phyloP scores from a whole-genome alignment of 2,113 vertebrate species.

The Geothlypis trichas region DNA sequence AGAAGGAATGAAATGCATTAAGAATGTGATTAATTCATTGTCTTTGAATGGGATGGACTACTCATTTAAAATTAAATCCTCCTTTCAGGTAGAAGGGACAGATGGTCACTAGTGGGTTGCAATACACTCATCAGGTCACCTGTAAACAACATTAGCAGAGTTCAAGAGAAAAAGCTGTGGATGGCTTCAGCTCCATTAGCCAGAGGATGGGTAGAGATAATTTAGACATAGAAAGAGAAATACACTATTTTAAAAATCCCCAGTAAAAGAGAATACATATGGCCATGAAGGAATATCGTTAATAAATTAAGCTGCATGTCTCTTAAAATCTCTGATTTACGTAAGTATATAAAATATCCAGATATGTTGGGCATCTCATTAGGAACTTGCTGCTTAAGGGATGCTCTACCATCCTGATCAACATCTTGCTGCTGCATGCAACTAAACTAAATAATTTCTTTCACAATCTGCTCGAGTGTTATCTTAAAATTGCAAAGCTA shows the following conservation, averaged over 20 bases:
- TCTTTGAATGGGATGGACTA: not conserved
- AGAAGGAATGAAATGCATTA: not conserved
- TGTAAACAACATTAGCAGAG: not conserved
- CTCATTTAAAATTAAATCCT: not conserved
- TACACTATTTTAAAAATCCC: not conserved
- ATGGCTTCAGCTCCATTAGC: not conserved
- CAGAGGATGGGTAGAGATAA: not conserved
- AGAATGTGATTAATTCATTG: not conserved
- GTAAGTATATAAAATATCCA: not conserved
- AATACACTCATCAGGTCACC: not conserved
- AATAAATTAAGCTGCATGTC: not conserved
- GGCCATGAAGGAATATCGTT: not conserved
- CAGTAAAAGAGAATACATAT: not conserved
- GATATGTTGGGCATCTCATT: not conserved
- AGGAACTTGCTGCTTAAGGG: not conserved
- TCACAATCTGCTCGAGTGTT: not conserved
- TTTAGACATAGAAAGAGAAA: not conserved
- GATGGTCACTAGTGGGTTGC: not conserved
- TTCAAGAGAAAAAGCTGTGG: not conserved
- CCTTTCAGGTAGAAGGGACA: not conserved
- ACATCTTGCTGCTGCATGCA: not conserved
- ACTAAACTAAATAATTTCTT: not conserved
- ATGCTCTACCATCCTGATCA: not conserved
- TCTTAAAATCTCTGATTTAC: not conserved
- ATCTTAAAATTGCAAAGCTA: not conserved